phyloP scores from a whole-genome alignment of 2,797 vertebrate species.

The Poliocrania exsul region DNA sequence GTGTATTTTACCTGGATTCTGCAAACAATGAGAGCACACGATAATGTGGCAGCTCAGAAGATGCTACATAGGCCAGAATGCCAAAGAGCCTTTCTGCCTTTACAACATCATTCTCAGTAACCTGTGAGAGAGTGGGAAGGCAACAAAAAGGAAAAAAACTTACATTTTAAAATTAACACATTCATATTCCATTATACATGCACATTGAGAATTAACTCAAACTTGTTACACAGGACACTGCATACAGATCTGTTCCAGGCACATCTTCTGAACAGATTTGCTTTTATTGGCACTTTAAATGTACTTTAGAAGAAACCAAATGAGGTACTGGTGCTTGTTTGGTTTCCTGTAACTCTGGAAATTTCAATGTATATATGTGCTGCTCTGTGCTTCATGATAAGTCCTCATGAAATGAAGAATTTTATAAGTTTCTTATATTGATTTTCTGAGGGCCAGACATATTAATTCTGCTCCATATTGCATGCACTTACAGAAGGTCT shows the following conservation, averaged over 20 bases:
- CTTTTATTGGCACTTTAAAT: background rate
- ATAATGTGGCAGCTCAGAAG: constrained; percentile 90
- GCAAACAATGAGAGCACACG: constrained; percentile 88
- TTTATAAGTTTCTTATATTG: background rate
- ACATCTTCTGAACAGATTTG: background rate
- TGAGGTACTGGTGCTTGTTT: background rate
- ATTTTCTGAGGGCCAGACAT: background rate
- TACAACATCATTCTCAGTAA: constrained; percentile 90
- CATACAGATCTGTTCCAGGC: background rate
- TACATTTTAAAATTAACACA: background rate
- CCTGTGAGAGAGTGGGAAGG: constrained; percentile 69
- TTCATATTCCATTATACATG: background rate
- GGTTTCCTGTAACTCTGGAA: background rate
- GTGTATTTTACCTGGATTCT: constrained; percentile 86
- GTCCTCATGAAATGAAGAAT: background rate
- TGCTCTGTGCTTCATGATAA: background rate
- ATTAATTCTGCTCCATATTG: background rate
- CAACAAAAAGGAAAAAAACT: background rate
- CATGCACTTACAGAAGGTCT: background rate
- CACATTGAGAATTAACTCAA: background rate
- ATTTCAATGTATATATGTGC: background rate
- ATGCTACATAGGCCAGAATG: constrained; percentile 89
- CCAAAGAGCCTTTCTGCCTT: constrained; percentile 93
- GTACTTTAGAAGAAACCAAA: background rate
- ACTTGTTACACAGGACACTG: background rate